These are phyloP conservation scores for Megalops atlanticus DNA, from an alignment of 2,113 vertebrate genomes.

Conservation along the genomic window DNA sequence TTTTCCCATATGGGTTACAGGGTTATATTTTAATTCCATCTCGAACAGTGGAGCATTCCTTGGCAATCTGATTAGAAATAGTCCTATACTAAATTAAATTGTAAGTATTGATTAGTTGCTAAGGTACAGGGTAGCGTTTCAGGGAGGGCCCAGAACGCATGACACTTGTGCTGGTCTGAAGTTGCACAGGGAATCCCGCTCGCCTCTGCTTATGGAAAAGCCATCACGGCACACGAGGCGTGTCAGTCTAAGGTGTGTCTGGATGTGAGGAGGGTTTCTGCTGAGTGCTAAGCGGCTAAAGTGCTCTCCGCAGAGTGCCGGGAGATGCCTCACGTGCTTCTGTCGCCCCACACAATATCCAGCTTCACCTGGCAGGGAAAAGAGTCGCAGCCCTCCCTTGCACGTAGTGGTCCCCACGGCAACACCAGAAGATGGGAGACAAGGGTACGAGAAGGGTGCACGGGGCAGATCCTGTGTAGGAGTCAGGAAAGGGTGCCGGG, in stretches of 20 bases:
- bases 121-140: too few relatives aligned
- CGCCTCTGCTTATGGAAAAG: neutral
- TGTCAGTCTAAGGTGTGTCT: neutral
- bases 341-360: neutral
- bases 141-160: neutral
- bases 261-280: neutral
- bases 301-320: neutral
- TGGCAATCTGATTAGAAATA: too few relatives aligned
- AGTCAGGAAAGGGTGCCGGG: conserved; percentile 60
- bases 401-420: neutral
- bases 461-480: conserved; percentile 59
- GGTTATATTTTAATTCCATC: too few relatives aligned
- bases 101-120: too few relatives aligned
- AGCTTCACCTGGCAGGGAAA: neutral
- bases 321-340: neutral
- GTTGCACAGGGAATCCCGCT: neutral
- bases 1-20: too few relatives aligned
- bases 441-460: conserved; percentile 63
- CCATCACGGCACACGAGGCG: neutral
- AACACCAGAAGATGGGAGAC: conserved; percentile 41
- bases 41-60: too few relatives aligned
- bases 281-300: neutral
- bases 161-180: neutral
- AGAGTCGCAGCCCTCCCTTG: conserved; percentile 12
- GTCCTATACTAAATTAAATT: too few relatives aligned